Base-by-base conservation (phyloP, 2,888 invertebrate species). In the Metopia argyrocephala region DNA sequence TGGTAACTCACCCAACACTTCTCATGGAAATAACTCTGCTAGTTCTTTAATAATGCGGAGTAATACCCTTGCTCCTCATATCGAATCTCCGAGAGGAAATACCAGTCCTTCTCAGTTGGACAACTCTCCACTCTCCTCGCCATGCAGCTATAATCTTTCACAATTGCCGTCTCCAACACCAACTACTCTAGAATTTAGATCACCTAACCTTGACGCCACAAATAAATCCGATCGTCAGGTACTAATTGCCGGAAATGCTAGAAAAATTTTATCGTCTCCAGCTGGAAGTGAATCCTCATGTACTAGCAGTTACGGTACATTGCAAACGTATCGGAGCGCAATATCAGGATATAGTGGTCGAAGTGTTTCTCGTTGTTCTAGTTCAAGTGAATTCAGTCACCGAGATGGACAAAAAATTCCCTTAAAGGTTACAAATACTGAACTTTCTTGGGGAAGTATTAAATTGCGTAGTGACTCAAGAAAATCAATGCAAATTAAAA, bases 361-460 rank as follows among this genome's bases (percentile, higher is more conserved):
- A 21, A 88, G 88, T 59, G 84, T 85, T 6, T 90, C 90, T 0
- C 88, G 89, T n/a, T 89, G 87, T 27, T 90, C 89, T 1, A 89
- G 85, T 73, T 87, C 88, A 0, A 90, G 90, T 74, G 89, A 90
- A 83, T 90, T 90, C 23, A 90, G 87, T 48, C 89, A 89, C 78
- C 86, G 88, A 0, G 89, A 89, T 82, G 89, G 88, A 0, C 87
- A 87, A 68, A 64, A 82, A 3, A 85, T 92, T 9, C 93, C 93
- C 0, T 89, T 94, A 12, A 92, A 92, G 85, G 91, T 92, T 1
- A 93, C 93, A 0, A 91, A 92, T 50, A 89, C 91, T 7, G 92
- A 93, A 81, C 84, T 94, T 5, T 91, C 92, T 18, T 94, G 93
- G 93, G 92, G 92, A 28, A 93, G 93, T 84, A 88, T 93, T 2